Evolutionary conservation across 2,888 invertebrate genomes (phyloP), one percentile per base, ranked within the genome.

Genomic region (Proisotoma minuta): DNA sequence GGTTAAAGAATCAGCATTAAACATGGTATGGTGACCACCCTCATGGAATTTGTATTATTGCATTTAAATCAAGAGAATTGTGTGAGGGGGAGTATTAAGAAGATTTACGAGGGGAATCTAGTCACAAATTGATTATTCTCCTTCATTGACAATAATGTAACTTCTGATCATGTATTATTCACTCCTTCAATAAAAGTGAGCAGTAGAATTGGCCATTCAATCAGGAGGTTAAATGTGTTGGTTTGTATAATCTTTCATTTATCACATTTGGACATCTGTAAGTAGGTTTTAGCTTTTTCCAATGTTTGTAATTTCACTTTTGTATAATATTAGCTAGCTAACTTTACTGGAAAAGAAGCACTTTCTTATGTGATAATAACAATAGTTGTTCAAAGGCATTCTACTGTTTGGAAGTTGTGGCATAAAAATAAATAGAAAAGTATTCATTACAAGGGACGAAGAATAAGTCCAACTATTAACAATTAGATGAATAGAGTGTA

Each of bases 401-500:
- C n/a, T n/a, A n/a, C n/a, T n/a, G n/a, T n/a, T n/a, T 22, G 49
- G 49, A 49, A 12, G 23, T 49, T 49, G 24, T 49, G 49, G 49
- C 49, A 12, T 8, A 10, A 8, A 34, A 34, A 12, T 34, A 34
- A 34, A 12, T 40, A 28, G 57, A 29, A 28, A 52, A 23, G 48
- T 28, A 48, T 59, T 18, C 39, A 27, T 40, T 23, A 47, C 62
- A 48, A 51, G 24, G 27, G 62, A 47, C 52, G 52, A 53, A 57
- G 57, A 65, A 53, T 51, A 59, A 50, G 48, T 39, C 15, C 50
- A 57, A 58, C 62, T 61, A 61, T 65, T 65, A 65, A 65, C 65
- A 65, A 65, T 65, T 65, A 65, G 65, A 62, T 62, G 65, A 65
- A 65, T 61, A 61, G 65, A 53, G 54, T 58, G 50, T 51, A 59